Evolutionary conservation across 2,888 invertebrate genomes (phyloP), one percentile per base, ranked within the genome.

Genomic region (Ditula angustiorana): DNA sequence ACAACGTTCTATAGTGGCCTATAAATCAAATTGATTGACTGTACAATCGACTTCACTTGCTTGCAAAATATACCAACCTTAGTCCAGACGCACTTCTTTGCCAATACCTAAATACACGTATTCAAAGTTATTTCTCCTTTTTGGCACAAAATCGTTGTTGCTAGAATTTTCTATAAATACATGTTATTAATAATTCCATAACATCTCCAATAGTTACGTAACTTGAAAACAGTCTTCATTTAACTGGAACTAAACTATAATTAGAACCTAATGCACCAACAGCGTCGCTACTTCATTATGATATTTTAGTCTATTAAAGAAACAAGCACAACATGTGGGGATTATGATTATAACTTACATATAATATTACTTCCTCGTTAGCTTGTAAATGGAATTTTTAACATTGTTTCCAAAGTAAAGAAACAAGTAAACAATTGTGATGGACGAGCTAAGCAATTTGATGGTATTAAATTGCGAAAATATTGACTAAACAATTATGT

Each of bases 231-330:
- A 13, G 19, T 50, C 50, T 57, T 33, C 13, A 19, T 57, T 52
- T 35, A 23, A 35, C 41, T 57, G 33, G 24, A 63, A 19, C 41
- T 16, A 11, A 33, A 57, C 41, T 63, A 63, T 58, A 52, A 49
- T 52, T 63, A 63, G 63, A 58, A n/a, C 37, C 13, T 57, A 52
- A 63, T 63, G 63, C 50, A 63, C 63, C 63, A 55, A 58, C 63
- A 11, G 57, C 50, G 21, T 57, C 50, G 63, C 55, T 56, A 55
- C 57, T 58, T 44, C 7, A 44, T 10, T 44, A 33, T 63, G 26
- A 63, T 58, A 13, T 49, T 23, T 37, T 19, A 24, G 57, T 50
- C 63, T 63, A 33, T 44, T 37, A 47, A 19, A 46, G 37, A 50
- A 62, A 47, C 28, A 56, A 49, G 24, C 47, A 46, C 28, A 49